Conservation (phyloP, 2,797 vertebrate species). For the Fistularia tabacaria region DNA sequence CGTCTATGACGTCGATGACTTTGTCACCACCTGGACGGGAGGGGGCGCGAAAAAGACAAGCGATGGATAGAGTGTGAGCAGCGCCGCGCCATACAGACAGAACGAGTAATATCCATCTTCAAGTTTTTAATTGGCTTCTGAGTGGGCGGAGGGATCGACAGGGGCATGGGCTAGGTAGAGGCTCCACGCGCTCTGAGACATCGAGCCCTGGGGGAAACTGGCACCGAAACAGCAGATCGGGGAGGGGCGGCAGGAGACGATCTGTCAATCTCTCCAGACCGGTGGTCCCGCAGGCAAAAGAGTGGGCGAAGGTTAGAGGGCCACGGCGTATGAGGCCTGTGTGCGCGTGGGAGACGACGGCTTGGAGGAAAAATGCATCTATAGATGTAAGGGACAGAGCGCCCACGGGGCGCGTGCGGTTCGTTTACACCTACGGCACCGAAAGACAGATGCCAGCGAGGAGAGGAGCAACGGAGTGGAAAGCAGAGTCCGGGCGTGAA, state of each 20-base stretch:
- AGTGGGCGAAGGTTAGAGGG: constrained; percentile 53
- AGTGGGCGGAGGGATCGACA: constrained; percentile 35
- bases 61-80: too few relatives aligned
- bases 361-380: neutral
- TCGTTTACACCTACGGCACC: constrained; percentile 11
- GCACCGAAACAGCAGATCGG: constrained; percentile 41
- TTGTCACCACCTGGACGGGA: constrained; percentile 86
- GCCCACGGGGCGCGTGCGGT: too few relatives aligned
- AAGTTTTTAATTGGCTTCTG: constrained; percentile 43
- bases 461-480: constrained; percentile 11
- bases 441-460: constrained; percentile 27
- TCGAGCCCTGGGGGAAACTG: constrained; percentile 52
- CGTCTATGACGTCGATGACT: constrained; percentile 97
- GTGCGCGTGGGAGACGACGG: constrained; percentile 22
- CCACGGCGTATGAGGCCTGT: constrained; percentile 14
- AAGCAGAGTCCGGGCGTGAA: constrained; percentile 10
- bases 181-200: constrained; percentile 44
- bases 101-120: neutral
- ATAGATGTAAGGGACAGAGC: constrained; percentile 23
- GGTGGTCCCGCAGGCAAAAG: constrained; percentile 12
- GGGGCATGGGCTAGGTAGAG: constrained; percentile 41
- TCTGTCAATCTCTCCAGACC: constrained; percentile 53
- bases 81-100: neutral
- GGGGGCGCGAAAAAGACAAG: neutral
- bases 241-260: constrained; percentile 30